Base-by-base conservation (phyloP, 2,113 vertebrate species). In the Platichthys flesus region DNA sequence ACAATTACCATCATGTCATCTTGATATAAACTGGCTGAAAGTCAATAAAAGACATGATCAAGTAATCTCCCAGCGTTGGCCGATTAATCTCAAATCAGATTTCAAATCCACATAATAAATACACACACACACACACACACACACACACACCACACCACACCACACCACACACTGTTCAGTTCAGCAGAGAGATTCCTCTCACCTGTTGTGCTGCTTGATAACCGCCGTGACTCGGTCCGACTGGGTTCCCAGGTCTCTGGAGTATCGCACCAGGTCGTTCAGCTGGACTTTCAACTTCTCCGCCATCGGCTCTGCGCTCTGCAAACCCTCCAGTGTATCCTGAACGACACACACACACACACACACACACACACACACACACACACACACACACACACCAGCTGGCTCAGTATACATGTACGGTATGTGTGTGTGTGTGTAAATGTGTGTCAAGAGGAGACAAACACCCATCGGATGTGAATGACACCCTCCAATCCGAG, bases 181-280 rank as follows among this genome's bases (percentile, higher is more conserved):
- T 0, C 54, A 58, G 47, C 20, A 61, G 13, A 65, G 58, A 59
- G n/a, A 54, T 26, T 64, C 24, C 14, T 37, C 77, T 85, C 92
- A 99, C 98, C 97, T 97, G 91, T 99, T 98, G 91, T 98, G 97
- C 68, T 98, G 97, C 64, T 98, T 99, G 92, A 99, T 98, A 61
- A 97, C 88, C 3, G 93, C 93, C 10, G 97, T 98, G 85, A 99
- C 97, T 67, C 96, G 96, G 55, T 95, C 94, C 35, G 98, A 97
- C 63, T 97, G 95, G 24, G 93, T 78, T 77, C 95, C 95, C 78
- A 98, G 88, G 88, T 99, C 98, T 79, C 93, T 94, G 85, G 98
- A 97, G 93, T 97, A 99, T 40, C 92, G 95, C 87, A 97, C 99
- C 58, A 99, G 96, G 70, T 97, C 96, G 79, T 99, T 98, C 61